Conservation (phyloP, 1,140 invertebrate species). For the Solen grandis region DNA sequence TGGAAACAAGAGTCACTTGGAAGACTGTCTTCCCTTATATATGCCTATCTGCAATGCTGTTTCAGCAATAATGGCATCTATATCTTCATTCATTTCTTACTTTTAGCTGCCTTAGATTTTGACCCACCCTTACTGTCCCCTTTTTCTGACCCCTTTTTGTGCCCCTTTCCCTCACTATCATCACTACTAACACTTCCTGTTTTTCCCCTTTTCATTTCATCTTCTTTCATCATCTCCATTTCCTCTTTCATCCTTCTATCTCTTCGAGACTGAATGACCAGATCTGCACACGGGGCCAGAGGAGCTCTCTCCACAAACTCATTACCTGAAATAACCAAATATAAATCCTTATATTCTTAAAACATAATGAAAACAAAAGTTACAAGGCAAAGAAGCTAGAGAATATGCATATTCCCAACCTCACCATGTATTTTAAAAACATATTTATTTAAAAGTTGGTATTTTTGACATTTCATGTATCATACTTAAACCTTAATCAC, state of each 20-base stretch:
- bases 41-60: too few relatives aligned
- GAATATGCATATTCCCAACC: background rate
- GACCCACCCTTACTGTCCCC: too few relatives aligned
- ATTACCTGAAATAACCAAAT: constrained; percentile 59
- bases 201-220: background rate
- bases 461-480: constrained; percentile 1
- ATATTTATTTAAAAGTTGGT: background rate
- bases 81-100: too few relatives aligned
- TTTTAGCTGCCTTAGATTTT: too few relatives aligned
- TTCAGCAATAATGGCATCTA: too few relatives aligned
- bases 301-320: constrained; percentile 69
- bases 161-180: constrained; percentile 8
- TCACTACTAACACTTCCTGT: background rate
- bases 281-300: constrained; percentile 63
- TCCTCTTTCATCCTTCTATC: constrained; percentile 61
- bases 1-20: too few relatives aligned
- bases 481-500: background rate
- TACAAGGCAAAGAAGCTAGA: constrained; percentile 1
- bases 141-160: background rate
- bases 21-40: too few relatives aligned
- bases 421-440: background rate
- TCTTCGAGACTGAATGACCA: constrained; percentile 64
- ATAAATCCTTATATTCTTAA: constrained; percentile 3
- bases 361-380: background rate
- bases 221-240: constrained; percentile 17